Base-by-base conservation (phyloP, 2,113 vertebrate species). In the Helogale parvula region DNA sequence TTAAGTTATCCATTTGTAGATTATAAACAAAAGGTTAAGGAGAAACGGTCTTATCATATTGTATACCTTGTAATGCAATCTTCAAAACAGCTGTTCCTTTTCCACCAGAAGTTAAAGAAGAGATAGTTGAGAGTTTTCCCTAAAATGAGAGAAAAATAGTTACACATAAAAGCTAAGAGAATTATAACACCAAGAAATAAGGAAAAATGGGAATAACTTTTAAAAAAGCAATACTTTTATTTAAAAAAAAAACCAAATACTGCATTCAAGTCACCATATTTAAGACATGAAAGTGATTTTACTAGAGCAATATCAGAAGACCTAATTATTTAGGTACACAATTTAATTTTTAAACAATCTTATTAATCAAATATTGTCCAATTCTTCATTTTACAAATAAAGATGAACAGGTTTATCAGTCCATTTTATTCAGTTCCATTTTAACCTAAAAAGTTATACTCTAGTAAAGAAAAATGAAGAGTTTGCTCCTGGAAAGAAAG, bases 41-140 rank as follows among this genome's bases (percentile, higher is more conserved):
- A 92, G 45, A 88, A 89, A 68, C 33, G 63, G 5, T 93, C 54
- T 31, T 79, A 12, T 97, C 89, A 96, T 96, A 96, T 33, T 19
- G 3, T 68, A 52, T 98, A 99, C 98, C 99, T 99, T 98, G 98
- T 82, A 99, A 96, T 88, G 96, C 93, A 92, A 98, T 71, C 96
- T 98, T 98, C 88, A 99, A 97, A 86, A 98, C 93, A 86, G 98
- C 47, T 94, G 68, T 98, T 91, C 97, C 98, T 95, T 98, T 98
- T 96, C 38, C 2, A 0, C 97, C 94, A 47, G 96, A 97, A 15
- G 88, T 98, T 98, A 98, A 38, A n/a, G 97, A 94, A 47, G 98
- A 98, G 63, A 90, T 98, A 93, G 94, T 17, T 82, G 95, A 63
- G 96, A 98, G 96, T 71, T 93, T 63, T 93, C 98, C 99, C 98